Percentiles rank a stretch among this genome's conserved stretches.
Evolutionary conservation across 2,888 invertebrate species (phyloP).

Genomic region (Sclerodermus sp.): DNA sequence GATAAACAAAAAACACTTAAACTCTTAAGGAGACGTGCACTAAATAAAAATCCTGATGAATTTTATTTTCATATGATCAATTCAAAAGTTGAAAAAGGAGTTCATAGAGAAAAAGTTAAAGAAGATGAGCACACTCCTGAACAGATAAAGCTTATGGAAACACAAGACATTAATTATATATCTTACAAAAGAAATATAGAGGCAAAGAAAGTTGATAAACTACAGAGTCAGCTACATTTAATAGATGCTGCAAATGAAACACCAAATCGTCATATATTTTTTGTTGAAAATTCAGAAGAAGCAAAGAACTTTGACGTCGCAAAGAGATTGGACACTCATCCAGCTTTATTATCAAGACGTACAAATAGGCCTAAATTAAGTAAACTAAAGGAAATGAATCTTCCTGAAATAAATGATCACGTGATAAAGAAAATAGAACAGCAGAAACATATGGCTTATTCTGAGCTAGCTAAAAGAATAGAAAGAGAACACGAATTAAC

Average conservation of each 20-base stretch:
- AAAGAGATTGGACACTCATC: conserved; percentile 74
- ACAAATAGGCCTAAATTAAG: conserved; percentile 71
- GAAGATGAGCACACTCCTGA: conserved; percentile 77
- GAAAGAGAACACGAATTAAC: conserved; percentile 76
- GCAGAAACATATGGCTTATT: conserved; percentile 68
- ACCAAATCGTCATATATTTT: conserved; percentile 78
- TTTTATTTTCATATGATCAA: conserved; percentile 98
- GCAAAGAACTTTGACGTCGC: conserved; percentile 69
- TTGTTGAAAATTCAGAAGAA: conserved; percentile 69
- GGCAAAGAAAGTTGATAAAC: conserved; percentile 72
- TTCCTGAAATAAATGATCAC: conserved; percentile 65
- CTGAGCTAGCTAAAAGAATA: conserved; percentile 74
- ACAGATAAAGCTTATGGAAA: conserved; percentile 86
- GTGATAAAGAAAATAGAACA: conserved; percentile 61
- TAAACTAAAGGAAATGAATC: conserved; percentile 61
- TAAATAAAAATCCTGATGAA: conserved; percentile 96
- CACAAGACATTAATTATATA: conserved; percentile 90
- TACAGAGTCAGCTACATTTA: conserved; percentile 81
- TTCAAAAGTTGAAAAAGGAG: conserved; percentile 68
- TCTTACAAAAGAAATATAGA: conserved; percentile 84
- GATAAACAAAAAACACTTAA: conserved; percentile 82
- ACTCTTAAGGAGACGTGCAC: conserved; percentile 77
- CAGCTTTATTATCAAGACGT: conserved; percentile 68
- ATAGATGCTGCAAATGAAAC: conserved; percentile 72
- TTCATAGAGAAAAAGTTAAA: conserved; percentile 68